Evolutionary conservation across 1,140 invertebrate species (phyloP), one percentile per base, ranked within the genome.

Genomic region (Apis cerana): DNA sequence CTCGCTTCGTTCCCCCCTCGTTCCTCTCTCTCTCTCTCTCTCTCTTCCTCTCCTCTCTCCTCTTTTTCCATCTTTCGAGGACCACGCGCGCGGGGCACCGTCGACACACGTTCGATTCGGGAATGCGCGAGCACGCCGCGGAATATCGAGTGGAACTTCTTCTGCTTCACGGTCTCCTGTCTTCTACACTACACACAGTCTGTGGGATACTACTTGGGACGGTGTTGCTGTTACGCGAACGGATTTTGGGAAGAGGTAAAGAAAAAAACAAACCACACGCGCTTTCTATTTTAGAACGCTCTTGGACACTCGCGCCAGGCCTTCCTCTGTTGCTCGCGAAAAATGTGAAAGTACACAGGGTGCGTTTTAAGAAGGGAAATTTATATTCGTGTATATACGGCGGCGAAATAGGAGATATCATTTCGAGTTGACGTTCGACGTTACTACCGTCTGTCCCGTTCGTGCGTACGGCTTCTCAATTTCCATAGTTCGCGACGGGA

Each of bases 51-150:
- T 2, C 4, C 33, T 33, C 33, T 43, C 33, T 43, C 33, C 33
- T 43, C 33, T 33, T 33, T 33, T 33, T 33, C 33, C 33, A 33
- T 23, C 10, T 61, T 3, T 52, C 48, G 23, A 23, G 33, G 12
- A 48, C 43, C 65, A 33, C 69, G 68, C 78, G n/a, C 80, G 72
- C 43, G 50, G 61, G 52, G 33, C 33, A 33, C 27, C 52, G 58
- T 69, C 80, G 80, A 75, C 15, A 78, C 71, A 61, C 76, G 76
- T 70, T 69, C 65, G 65, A 59, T 78, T 78, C 17, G 76, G 76
- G 76, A 74, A 80, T 74, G 43, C 56, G 67, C 78, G 68, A 23
- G 15, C 48, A n/a, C n/a, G 68, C 17, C 67, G 77, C 48, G 68
- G 69, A 80, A 72, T 70, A 80, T 70, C 77, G 77, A 80, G 77